Base-by-base conservation (phyloP, 2,888 invertebrate genomes). In the Piscicola geometra region DNA sequence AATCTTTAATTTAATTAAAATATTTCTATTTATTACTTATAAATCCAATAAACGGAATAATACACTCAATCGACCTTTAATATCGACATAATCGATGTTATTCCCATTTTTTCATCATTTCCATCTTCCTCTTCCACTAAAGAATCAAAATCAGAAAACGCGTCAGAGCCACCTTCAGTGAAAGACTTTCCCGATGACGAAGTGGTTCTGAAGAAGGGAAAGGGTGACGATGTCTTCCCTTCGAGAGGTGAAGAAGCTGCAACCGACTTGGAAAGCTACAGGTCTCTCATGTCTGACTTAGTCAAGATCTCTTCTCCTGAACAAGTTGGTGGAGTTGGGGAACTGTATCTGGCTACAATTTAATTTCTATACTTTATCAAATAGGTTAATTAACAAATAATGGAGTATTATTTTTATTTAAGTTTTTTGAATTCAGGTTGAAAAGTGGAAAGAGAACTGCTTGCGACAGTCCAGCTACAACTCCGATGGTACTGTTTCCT, bases 381-480 rank as follows among this genome's bases (percentile, higher is more conserved):
- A n/a, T n/a, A n/a, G n/a, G n/a, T n/a, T n/a, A n/a, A n/a, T n/a
- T n/a, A n/a, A n/a, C n/a, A n/a, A n/a, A n/a, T n/a, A n/a, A n/a
- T n/a, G n/a, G n/a, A n/a, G n/a, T n/a, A n/a, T n/a, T n/a, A n/a
- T n/a, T n/a, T 41, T 15, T 15, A 41, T 41, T 5, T 9, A 41
- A 41, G 9, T 15, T 9, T 41, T 41, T 15, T 5, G 15, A 41
- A 41, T 9, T 9, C 41, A 77, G 71, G 77, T 75, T 30, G 75
- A 71, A 32, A 71, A 56, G 35, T 77, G 77, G 77, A 75, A 75
- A 35, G 64, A 77, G 9, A 75, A 77, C 33, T 77, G 77, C 56
- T 33, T 71, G 32, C 75, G 56, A 5, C 68, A 71, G 67, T 76
- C 75, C 36, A 71, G 77, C 50, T 69, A 75, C 32, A 50, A 30